These are phyloP conservation scores for Machimus rusticus DNA, from an alignment of 2,888 invertebrate genomes.

Conservation along the genomic window DNA sequence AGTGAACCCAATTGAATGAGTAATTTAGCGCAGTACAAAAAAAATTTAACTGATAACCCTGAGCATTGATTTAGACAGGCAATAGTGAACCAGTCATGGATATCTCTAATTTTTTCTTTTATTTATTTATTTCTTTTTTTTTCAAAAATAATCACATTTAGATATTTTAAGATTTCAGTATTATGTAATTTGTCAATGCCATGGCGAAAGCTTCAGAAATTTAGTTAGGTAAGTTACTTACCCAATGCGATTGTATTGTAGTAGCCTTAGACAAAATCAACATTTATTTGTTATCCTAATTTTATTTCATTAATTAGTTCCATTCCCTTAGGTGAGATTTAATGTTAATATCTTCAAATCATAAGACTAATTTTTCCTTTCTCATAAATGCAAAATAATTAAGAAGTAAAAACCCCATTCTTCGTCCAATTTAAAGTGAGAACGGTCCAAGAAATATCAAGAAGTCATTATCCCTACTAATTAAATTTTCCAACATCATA, in stretches of 20 bases:
- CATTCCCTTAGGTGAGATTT: neutral
- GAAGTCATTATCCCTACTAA: slow-evolving; percentile 7
- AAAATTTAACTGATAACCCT: neutral
- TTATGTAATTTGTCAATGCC: neutral
- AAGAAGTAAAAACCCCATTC: neutral
- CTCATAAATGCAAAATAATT: neutral
- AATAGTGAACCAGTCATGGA: neutral
- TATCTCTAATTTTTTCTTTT: neutral
- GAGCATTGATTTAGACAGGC: neutral
- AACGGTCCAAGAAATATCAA: neutral
- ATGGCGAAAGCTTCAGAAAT: neutral
- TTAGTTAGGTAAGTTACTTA: neutral
- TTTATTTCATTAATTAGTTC: neutral
- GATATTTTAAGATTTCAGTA: neutral
- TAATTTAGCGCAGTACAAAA: neutral
- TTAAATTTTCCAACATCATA: neutral
- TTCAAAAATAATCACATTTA: neutral
- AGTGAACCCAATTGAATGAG: neutral
- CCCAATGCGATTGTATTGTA: neutral
- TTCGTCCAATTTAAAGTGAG: neutral
- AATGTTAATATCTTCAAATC: neutral
- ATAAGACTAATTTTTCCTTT: neutral
- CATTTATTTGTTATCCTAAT: neutral
- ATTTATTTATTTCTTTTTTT: neutral
- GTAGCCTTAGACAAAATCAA: neutral